phyloP scores from a whole-genome alignment of 2,113 vertebrate species.

The Malaclemys terrapin region DNA sequence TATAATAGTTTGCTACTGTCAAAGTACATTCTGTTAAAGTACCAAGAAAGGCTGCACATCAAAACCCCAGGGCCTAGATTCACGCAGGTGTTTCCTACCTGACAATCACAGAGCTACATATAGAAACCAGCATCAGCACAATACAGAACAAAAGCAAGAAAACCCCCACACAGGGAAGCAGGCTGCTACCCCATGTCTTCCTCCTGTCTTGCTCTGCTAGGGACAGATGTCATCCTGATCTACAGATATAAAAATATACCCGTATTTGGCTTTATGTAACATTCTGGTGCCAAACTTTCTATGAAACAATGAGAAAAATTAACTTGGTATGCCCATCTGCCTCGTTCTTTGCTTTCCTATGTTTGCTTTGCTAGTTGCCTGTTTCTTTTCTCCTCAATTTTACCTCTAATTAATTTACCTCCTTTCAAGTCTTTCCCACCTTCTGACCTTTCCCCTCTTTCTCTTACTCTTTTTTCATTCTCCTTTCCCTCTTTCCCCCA shows the following conservation, averaged over 20 bases:
- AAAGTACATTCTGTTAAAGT: not conserved
- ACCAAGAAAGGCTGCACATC: not conserved
- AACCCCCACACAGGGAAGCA: not conserved
- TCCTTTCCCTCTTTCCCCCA: not conserved
- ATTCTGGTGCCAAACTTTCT: not conserved
- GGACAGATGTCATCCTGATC: not conserved
- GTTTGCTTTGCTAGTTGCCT: not conserved
- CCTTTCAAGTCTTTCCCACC: not conserved
- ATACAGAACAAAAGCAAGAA: not conserved
- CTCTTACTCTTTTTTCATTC: accelerated
- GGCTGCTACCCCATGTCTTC: not conserved
- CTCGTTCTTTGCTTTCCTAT: accelerated
- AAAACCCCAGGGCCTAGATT: not conserved
- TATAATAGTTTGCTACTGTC: not conserved
- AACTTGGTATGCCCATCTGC: not conserved
- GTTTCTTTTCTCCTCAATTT: not conserved
- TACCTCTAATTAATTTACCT: not conserved
- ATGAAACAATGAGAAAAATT: not conserved
- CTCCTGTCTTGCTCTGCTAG: not conserved
- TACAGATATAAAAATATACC: not conserved
- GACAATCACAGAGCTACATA: not conserved
- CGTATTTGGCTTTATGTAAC: not conserved
- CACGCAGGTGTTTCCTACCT: not conserved
- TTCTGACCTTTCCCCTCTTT: not conserved
- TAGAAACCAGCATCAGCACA: not conserved